A percentile compares a stretch with the other conserved stretches of the same genome.
These are phyloP conservation scores for Creontiades dilutus DNA, from an alignment of 2,888 invertebrate species.

Conservation along the genomic window DNA sequence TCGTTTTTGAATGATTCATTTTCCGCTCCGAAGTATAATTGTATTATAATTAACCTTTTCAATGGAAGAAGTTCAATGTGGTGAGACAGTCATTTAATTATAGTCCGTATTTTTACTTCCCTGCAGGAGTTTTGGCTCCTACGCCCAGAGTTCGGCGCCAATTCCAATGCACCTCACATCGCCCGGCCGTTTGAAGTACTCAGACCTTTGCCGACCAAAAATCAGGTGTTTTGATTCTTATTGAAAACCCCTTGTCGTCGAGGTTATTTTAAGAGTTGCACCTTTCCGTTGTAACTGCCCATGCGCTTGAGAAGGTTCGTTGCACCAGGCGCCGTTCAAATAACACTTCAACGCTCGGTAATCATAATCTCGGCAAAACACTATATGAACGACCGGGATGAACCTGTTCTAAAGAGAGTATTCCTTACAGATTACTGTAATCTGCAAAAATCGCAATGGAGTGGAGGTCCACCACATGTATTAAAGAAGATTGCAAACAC, in stretches of 20 bases:
- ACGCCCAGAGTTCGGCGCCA: conserved; percentile 50
- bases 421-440: neutral
- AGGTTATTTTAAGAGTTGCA: neutral
- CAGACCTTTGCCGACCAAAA: neutral
- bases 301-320: neutral
- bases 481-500: too few species aligned
- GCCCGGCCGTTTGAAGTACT: neutral
- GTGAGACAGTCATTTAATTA: conserved; percentile 62
- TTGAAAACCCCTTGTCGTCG: conserved; percentile 4
- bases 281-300: neutral
- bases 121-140: conserved; percentile 65
- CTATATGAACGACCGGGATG: neutral
- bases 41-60: conserved; percentile 61
- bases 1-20: conserved; percentile 10
- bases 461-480: too few species aligned
- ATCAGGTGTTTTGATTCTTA: neutral
- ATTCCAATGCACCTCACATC: conserved; percentile 57
- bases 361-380: neutral
- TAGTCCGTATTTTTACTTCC: conserved; percentile 61
- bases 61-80: conserved; percentile 56
- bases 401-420: neutral
- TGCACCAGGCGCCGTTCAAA: neutral
- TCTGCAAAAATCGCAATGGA: neutral
- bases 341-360: neutral
- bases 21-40: conserved; percentile 12